Percentiles rank a stretch among this genome's conserved stretches.
Conservation (phyloP, 2,888 invertebrate genomes). For the Drosophila kambysellisi region DNA sequence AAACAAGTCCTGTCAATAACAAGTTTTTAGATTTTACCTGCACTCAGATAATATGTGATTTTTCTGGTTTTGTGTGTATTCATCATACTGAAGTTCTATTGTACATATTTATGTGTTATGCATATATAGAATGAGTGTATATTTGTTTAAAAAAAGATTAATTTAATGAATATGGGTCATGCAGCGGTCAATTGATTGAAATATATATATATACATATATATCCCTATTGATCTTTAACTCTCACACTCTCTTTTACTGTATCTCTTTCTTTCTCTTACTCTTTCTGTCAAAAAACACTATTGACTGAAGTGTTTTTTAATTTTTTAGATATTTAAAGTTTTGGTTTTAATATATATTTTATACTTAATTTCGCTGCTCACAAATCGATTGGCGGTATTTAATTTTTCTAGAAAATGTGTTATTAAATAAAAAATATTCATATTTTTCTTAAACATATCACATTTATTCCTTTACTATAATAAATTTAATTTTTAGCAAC, state of each 20-base stretch:
- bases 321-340: no score
- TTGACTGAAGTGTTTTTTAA: neutral
- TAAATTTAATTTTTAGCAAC: neutral
- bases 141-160: neutral
- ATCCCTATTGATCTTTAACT: neutral
- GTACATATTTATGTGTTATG: neutral
- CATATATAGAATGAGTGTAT: neutral
- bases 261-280: neutral
- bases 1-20: neutral
- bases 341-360: neutral
- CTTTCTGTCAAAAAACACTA: accelerated
- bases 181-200: neutral
- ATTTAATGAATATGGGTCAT: neutral
- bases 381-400: neutral
- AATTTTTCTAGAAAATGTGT: neutral
- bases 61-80: neutral
- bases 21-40: neutral
- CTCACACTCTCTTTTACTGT: neutral
- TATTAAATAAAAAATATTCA: neutral
- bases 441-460: neutral
- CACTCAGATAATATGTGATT: neutral
- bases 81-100: neutral
- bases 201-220: neutral
- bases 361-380: neutral
- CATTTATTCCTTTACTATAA: neutral